phyloP scores from a whole-genome alignment of 2,797 vertebrate species.

The Mallotus villosus region DNA sequence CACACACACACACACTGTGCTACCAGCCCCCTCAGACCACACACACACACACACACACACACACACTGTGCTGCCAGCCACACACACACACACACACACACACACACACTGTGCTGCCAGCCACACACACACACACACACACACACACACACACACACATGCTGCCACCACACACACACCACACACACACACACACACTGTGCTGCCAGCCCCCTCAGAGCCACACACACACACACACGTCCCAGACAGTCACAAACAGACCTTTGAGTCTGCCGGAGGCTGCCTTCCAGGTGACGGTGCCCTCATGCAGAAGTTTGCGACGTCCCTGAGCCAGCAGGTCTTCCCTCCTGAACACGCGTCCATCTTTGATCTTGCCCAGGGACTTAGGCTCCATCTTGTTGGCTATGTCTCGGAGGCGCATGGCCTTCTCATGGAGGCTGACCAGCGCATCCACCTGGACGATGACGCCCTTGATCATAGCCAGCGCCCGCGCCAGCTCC shows the following conservation, averaged over 20 bases:
- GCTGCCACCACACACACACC: too few species aligned
- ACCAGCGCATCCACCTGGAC: slow-evolving; percentile 85
- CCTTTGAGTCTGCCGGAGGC: slow-evolving; percentile 94
- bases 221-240: background rate
- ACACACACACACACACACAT: too few species aligned
- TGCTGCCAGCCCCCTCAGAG: too few species aligned
- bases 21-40: too few species aligned
- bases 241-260: slow-evolving; percentile 43
- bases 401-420: slow-evolving; percentile 87
- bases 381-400: slow-evolving; percentile 88
- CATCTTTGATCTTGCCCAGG: slow-evolving; percentile 86
- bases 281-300: slow-evolving; percentile 88
- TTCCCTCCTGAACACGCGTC: slow-evolving; percentile 84
- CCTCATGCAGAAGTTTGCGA: slow-evolving; percentile 80
- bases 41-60: background rate
- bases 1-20: too few species aligned
- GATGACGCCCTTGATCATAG: slow-evolving; percentile 86
- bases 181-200: background rate
- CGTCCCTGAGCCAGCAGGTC: slow-evolving; percentile 80
- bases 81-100: too few species aligned
- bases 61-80: background rate
- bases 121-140: too few species aligned
- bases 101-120: too few species aligned
- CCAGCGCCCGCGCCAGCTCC: slow-evolving; percentile 81
- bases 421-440: slow-evolving; percentile 83